Evolutionary conservation across 2,113 vertebrate species (phyloP), one percentile per base, ranked within the genome.

Genomic region (Ctenodactylus gundi): DNA sequence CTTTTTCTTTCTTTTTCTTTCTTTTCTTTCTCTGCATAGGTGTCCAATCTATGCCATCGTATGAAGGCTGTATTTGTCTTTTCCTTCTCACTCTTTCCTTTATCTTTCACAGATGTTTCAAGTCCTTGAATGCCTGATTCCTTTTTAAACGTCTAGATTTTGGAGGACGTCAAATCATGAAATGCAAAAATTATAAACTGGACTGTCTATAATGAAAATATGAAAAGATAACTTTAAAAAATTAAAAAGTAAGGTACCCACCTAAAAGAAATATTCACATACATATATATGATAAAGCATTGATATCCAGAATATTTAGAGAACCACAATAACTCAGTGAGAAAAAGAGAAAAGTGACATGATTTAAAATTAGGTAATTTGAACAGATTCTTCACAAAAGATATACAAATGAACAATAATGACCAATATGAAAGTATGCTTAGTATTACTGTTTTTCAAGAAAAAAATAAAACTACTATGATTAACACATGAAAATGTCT

Each of bases 141-240:
- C 55, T 41, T 85, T 20, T 85, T 70, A 68, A n/a, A 29, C 80
- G 72, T 92, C 31, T 89, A 44, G 44, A 18, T 88, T 84, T 84
- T 27, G 25, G 46, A 92, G 34, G 27, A 49, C n/a, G 34, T 72
- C 46, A 89, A 93, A 94, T 67, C 27, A 85, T 39, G 29, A 72
- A 91, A 75, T 62, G 64, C 14, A 72, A 92, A 84, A 64, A 65
- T 89, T 83, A 88, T 46, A 83, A 73, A 51, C 34, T 72, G 39
- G 64, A 85, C 23, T 89, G 92, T n/a, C 65, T 70, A 77, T 88
- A 57, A 95, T 88, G 46, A 62, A 84, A 88, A 89, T 76, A 20
- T 62, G 12, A 73, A 80, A 92, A 73, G 39, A 62, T 31, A 73
- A 64, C 55, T 84, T 78, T 73, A 85, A 29, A 85, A 85, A 65